Evolutionary conservation across 2,797 vertebrate genomes (phyloP), one percentile per base, ranked within the genome.

Genomic region (Anisognathus igniventris): DNA sequence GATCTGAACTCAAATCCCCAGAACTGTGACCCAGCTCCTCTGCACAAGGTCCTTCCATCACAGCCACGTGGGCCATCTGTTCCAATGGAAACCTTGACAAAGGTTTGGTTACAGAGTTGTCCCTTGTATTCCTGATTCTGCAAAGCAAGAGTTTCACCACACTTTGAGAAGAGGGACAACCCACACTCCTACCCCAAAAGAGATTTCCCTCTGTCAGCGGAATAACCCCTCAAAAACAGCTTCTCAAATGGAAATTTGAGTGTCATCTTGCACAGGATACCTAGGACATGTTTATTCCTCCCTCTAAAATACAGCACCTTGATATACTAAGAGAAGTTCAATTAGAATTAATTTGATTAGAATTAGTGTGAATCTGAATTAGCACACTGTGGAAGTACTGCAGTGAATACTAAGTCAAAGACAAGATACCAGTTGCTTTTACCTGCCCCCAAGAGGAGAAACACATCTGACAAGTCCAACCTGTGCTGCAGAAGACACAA

Each of bases 181-280:
- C 6, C 42, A n/a, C 1, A 1, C 1, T 2, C 25, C 39, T 37
- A 12, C 20, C 70, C 35, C 15, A n/a, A 48, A 71, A 42, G 4
- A 45, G 44, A 51, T 23, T 78, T 92, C 39, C 21, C 15, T 78
- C n/a, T 56, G 30, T 24, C 79, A 71, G 45, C 21, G 40, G 31
- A 44, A 77, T 5, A 85, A 31, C 12, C 0, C 12, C 31, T 31
- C 30, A 47, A 62, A 86, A 90, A 61, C 4, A 5, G 20, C 31
- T 92, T 37, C 47, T 60, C 47, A 47, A 23, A 27, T 9, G 61
- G 84, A 72, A 89, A 68, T 16, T 5, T 39, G n/a, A 50, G 20
- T 19, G 21, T 61, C 14, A 30, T 28, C 70, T 72, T 48, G 48
- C 12, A 60, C 27, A 78, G 27, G 31, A 70, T 31, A 65, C 58